A percentile compares a stretch with the other conserved stretches of the same genome.
Conservation (phyloP, 1,140 invertebrate genomes). For the Camponotus floridanus region DNA sequence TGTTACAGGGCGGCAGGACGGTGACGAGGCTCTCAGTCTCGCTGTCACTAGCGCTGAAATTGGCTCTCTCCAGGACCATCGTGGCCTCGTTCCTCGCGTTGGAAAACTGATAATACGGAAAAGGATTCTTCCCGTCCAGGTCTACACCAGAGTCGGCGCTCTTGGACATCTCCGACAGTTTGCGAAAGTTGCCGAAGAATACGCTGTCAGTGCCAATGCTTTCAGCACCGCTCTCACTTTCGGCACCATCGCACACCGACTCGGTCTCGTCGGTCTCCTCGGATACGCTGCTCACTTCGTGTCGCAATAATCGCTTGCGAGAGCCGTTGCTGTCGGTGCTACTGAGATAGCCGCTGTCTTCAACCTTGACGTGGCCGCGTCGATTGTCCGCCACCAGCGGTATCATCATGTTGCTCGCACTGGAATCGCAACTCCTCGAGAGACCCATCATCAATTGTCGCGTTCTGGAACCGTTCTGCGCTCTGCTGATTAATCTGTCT, state of each 20-base stretch:
- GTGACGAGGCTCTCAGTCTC: slow-evolving; percentile 86
- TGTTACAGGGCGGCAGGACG: slow-evolving; percentile 79
- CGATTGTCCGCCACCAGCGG: slow-evolving; percentile 30
- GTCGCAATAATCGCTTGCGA: slow-evolving; percentile 77
- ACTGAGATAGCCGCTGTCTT: slow-evolving; percentile 90
- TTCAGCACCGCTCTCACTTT: slow-evolving; percentile 93
- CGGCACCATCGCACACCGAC: slow-evolving; percentile 89
- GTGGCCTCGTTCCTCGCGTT: slow-evolving; percentile 58
- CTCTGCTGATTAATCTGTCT: background rate
- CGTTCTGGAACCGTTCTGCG: slow-evolving; percentile 16
- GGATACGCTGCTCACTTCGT: slow-evolving; percentile 85
- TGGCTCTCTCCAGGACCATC: slow-evolving; percentile 62
- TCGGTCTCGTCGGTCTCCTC: slow-evolving; percentile 91
- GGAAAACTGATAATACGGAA: slow-evolving; percentile 58
- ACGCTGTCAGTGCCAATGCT: slow-evolving; percentile 94
- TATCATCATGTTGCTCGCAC: background rate
- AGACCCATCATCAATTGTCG: background rate
- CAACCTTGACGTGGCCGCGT: slow-evolving; percentile 71
- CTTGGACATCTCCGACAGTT: slow-evolving; percentile 81
- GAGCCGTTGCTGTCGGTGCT: slow-evolving; percentile 90
- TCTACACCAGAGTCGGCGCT: slow-evolving; percentile 79
- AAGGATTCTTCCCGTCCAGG: slow-evolving; percentile 59
- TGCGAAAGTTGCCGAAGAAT: slow-evolving; percentile 88
- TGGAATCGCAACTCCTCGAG: slow-evolving; percentile 41
- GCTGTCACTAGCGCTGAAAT: slow-evolving; percentile 83